Conservation (phyloP, 2,797 vertebrate species). For the Smutsia temminckii region DNA sequence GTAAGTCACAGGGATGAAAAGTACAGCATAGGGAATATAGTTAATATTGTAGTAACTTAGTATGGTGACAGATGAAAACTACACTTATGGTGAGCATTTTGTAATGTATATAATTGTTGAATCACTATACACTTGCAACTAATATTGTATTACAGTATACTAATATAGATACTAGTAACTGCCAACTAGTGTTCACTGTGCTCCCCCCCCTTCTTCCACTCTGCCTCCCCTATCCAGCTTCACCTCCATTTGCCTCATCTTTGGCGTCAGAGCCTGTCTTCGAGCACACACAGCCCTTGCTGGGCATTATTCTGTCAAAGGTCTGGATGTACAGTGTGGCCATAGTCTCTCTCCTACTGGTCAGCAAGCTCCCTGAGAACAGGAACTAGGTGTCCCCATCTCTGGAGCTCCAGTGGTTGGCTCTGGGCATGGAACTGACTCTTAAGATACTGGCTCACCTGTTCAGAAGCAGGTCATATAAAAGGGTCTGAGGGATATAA, state of each 20-base stretch:
- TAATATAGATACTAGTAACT: too few species aligned
- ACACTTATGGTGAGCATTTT: too few species aligned
- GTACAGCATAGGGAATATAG: too few species aligned
- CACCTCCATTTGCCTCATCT: too few species aligned
- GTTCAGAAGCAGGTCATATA: background rate
- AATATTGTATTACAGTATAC: too few species aligned
- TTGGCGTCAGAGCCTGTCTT: background rate
- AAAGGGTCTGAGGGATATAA: background rate
- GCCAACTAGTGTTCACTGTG: too few species aligned
- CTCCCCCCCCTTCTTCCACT: too few species aligned
- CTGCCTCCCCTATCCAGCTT: background rate
- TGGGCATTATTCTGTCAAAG: background rate
- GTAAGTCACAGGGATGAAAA: too few species aligned
- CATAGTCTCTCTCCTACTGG: background rate
- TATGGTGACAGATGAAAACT: too few species aligned
- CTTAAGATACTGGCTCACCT: background rate
- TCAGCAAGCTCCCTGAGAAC: background rate
- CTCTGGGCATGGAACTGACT: background rate
- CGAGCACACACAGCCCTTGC: background rate
- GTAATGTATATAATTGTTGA: too few species aligned
- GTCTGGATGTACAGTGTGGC: background rate
- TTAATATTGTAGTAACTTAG: too few species aligned
- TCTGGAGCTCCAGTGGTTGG: background rate
- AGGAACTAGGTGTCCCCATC: rapidly evolving
- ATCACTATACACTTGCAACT: too few species aligned